phyloP scores from a whole-genome alignment of 2,797 vertebrate genomes.

The Poecilia wingei region DNA sequence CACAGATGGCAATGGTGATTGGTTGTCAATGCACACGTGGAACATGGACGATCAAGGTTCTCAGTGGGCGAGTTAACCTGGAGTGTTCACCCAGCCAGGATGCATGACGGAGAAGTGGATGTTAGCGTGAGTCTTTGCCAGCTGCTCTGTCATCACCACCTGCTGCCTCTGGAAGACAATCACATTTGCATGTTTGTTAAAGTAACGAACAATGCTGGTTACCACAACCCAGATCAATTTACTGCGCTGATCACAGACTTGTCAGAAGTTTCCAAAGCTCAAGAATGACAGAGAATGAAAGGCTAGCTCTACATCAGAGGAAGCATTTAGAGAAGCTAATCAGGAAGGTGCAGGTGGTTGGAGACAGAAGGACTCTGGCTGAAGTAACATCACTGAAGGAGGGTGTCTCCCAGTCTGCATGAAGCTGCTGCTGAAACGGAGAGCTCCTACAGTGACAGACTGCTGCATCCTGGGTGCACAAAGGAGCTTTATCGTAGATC shows the following conservation, averaged over 20 bases:
- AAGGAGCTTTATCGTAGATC: too few species aligned
- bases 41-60: background rate
- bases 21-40: background rate
- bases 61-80: constrained; percentile 63
- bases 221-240: background rate
- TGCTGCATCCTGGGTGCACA: too few species aligned
- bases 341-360: too few species aligned
- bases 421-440: too few species aligned
- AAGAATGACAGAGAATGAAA: background rate
- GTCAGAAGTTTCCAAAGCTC: background rate
- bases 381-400: too few species aligned
- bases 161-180: constrained; percentile 82
- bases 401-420: too few species aligned
- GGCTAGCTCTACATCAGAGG: background rate
- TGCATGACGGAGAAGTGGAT: constrained; percentile 86
- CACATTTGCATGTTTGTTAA: constrained; percentile 15
- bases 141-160: constrained; percentile 84
- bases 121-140: constrained; percentile 78
- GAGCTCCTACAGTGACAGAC: too few species aligned
- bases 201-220: background rate
- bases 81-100: constrained; percentile 85
- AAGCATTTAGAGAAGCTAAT: too few species aligned
- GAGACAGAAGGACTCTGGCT: too few species aligned
- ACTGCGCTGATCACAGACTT: background rate
- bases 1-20: background rate